Evolutionary conservation across 2,797 vertebrate species (phyloP), one percentile per base, ranked within the genome.

Genomic region (Tinamus major): DNA sequence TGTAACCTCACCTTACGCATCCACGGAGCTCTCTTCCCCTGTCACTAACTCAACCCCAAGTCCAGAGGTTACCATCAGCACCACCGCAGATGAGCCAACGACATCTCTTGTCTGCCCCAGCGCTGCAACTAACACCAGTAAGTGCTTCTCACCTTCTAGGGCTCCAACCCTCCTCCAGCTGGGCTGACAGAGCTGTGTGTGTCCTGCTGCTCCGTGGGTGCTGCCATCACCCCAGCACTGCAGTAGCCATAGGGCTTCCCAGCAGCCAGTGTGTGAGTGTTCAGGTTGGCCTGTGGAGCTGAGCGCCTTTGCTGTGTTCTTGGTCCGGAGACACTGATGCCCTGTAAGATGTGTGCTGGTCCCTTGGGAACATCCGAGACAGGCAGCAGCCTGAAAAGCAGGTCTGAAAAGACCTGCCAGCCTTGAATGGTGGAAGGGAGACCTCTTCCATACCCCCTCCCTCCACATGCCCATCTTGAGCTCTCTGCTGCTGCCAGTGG

Each of bases 71-170:
- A 12, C n/a, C 67, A 4, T 3, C 78, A 95, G 51, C 49, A 80
- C 10, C 0, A 2, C 81, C 42, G 3, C 37, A 37, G 62, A 55
- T 4, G 19, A 9, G 46, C 2, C 84, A 44, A 1, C 1, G 0
- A 39, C 4, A 1, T 26, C 1, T 0, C 35, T 87, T 0, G 2
- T 15, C 59, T 96, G 94, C 9, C 74, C 91, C n/a, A 27, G 69
- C 4, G 1, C 3, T 29, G 37, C 1, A 0, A 10, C 69, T 70
- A 90, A 58, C 33, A 44, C 48, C 67, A 72, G 96, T 96, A 93
- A 96, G 96, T 94, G 37, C 53, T 56, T 56, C 59, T 23, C 15
- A 13, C 16, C 15, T 56, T 21, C 29, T 42, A 37, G 44, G 20
- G 15, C 53, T 23, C 53, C 14, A 46, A 33, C 19, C 20, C 64